Evolutionary conservation across 2,888 invertebrate species (phyloP).

Genomic region (Leptinotarsa juncta): DNA sequence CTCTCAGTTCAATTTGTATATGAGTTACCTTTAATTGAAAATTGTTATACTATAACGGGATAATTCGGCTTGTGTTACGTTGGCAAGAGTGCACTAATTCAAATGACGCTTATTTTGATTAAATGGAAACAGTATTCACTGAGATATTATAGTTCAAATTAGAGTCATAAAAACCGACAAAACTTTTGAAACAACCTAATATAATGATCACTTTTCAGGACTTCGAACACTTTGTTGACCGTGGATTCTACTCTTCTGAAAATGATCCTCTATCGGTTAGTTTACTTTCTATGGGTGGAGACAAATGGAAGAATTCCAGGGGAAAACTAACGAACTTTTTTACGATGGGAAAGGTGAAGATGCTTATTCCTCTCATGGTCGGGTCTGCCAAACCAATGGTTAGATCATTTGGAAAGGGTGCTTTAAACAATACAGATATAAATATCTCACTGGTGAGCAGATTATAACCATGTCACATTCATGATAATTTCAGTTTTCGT

Average conservation of each 20-base stretch:
- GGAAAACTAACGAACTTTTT: slow-evolving; percentile 74
- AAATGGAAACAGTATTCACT: no score
- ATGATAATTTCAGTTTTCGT: neutral
- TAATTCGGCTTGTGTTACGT: no score
- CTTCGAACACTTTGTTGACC: neutral
- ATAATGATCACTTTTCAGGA: neutral
- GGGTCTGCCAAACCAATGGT: neutral
- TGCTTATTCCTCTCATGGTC: slow-evolving; percentile 66
- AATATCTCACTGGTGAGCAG: slow-evolving; percentile 11
- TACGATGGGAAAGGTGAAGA: slow-evolving; percentile 74
- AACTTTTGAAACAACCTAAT: neutral
- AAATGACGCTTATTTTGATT: no score
- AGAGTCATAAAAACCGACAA: no score
- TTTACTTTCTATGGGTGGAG: slow-evolving; percentile 11
- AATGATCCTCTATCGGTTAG: slow-evolving; percentile 2
- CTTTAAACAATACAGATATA: neutral
- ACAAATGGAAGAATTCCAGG: slow-evolving; percentile 61
- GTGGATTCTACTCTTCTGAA: slow-evolving; percentile 1
- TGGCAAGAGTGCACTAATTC: no score
- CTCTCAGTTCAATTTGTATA: no score
- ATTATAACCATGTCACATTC: neutral
- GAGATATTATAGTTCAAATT: no score
- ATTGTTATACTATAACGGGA: no score
- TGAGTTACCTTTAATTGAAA: no score
- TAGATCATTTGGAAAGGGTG: neutral